These are phyloP conservation scores for Malacoraja senta DNA, from an alignment of 2,797 vertebrate genomes.

Conservation along the genomic window DNA sequence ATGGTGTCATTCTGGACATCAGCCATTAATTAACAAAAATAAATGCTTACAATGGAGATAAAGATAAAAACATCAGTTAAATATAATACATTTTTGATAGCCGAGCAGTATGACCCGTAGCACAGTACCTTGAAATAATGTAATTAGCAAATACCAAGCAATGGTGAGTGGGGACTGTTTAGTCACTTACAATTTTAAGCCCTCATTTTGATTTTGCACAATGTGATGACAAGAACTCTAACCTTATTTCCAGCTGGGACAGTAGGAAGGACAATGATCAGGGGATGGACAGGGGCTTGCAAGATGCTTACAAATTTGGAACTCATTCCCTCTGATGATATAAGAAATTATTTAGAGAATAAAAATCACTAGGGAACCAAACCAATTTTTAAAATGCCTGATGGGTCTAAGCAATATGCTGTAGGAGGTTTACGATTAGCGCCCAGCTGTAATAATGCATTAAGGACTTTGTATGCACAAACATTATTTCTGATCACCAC, in stretches of 20 bases:
- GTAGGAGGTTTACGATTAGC: not conserved
- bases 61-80: not conserved
- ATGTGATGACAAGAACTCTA: not conserved
- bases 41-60: too few species aligned
- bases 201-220: too few species aligned
- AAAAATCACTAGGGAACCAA: conserved; percentile 53
- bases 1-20: not conserved
- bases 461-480: not conserved
- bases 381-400: conserved; percentile 46
- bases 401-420: too few species aligned
- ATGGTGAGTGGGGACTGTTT: not conserved
- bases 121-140: not conserved
- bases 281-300: not conserved
- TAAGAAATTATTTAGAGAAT: conserved; percentile 47
- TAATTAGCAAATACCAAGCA: not conserved
- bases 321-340: conserved; percentile 47
- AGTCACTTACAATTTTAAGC: conserved; percentile 5
- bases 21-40: not conserved
- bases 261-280: not conserved
- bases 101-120: not conserved
- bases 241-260: not conserved
- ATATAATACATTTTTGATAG: not conserved
- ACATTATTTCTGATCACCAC: not conserved
- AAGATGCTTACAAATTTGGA: conserved; percentile 3
- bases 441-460: not conserved